phyloP scores from a whole-genome alignment of 2,888 invertebrate genomes.

The Petrophora chlorosata region DNA sequence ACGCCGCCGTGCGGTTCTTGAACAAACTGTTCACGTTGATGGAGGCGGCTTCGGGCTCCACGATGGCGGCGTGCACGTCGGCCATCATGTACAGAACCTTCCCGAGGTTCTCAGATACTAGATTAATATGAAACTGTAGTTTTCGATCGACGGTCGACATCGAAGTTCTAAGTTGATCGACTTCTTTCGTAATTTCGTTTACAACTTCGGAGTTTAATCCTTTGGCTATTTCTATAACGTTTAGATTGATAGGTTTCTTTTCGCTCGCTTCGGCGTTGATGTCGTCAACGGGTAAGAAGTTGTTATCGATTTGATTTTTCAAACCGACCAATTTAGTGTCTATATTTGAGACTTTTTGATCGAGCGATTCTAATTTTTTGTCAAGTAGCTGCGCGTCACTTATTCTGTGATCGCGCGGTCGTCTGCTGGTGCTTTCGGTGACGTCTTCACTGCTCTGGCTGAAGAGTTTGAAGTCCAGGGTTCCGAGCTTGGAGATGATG shows the following conservation, averaged over 20 bases:
- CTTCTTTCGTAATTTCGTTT: constrained; percentile 91
- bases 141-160: constrained; percentile 92
- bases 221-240: constrained; percentile 92
- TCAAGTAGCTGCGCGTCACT: constrained; percentile 82
- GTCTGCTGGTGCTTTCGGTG: constrained; percentile 59
- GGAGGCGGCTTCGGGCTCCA: constrained; percentile 87
- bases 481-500: constrained; percentile 90
- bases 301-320: constrained; percentile 92
- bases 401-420: constrained; percentile 45
- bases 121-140: constrained; percentile 92
- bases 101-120: constrained; percentile 92
- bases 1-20: constrained; percentile 81
- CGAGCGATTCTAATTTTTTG: constrained; percentile 87
- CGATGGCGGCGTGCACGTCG: constrained; percentile 92
- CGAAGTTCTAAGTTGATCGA: constrained; percentile 90
- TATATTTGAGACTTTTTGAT: constrained; percentile 93
- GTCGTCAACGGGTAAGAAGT: constrained; percentile 91
- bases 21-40: constrained; percentile 78
- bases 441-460: constrained; percentile 75
- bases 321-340: constrained; percentile 90
- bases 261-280: constrained; percentile 94
- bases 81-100: constrained; percentile 90
- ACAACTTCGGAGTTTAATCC: constrained; percentile 92
- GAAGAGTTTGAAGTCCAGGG: constrained; percentile 89
- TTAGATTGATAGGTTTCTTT: constrained; percentile 93